phyloP scores from a whole-genome alignment of 35 echinoderm and acorn worm species.

The Anneissia japonica region DNA sequence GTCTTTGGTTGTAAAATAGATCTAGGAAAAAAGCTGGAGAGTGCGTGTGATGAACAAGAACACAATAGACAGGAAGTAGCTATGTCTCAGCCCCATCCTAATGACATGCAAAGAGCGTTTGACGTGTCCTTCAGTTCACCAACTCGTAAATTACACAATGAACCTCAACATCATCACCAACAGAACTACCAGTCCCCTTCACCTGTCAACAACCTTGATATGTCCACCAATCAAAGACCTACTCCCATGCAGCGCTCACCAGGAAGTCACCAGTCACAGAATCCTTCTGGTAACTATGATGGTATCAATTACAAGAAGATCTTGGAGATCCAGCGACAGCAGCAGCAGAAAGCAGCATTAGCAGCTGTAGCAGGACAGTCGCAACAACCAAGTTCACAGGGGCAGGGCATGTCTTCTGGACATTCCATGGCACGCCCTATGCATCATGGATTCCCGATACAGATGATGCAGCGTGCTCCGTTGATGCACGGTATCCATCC shows the following conservation, averaged over 20 bases:
- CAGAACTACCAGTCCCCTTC: not conserved
- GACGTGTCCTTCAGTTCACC: not conserved
- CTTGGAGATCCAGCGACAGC: slow-evolving; percentile 3
- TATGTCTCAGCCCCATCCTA: not conserved
- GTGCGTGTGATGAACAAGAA: not conserved
- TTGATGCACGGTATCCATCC: not conserved
- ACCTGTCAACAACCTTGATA: not conserved
- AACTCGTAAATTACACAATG: not conserved
- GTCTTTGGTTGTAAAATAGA: too few relatives aligned
- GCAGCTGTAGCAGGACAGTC: slow-evolving; percentile 6
- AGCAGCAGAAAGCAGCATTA: slow-evolving; percentile 12
- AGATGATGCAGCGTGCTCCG: not conserved
- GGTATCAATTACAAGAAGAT: slow-evolving; percentile 17
- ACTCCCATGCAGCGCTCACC: not conserved
- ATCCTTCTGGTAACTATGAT: not conserved
- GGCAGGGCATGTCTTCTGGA: not conserved
- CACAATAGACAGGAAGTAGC: not conserved
- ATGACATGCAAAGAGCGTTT: not conserved
- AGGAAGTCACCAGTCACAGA: not conserved
- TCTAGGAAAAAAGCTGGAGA: not conserved
- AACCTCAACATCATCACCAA: not conserved
- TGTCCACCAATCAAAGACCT: not conserved
- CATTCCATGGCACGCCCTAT: not conserved
- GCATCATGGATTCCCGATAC: not conserved
- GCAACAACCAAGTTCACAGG: not conserved